Base-by-base conservation (phyloP, 2,888 invertebrate species). In the Heteromyza rotundicornis region DNA sequence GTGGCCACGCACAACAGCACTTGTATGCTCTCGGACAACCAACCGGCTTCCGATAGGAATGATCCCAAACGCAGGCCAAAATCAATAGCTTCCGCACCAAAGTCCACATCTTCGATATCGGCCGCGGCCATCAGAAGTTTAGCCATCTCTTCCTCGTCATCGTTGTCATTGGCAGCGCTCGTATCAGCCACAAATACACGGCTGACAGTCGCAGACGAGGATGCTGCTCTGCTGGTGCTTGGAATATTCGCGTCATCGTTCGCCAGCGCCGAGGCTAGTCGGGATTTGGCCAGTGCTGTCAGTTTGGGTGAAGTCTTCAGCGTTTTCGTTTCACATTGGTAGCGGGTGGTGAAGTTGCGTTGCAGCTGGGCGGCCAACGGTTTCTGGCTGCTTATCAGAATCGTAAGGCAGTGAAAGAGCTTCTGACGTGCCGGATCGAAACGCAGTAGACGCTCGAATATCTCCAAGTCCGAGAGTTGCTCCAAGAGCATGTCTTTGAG, bases 31-130 rank as follows among this genome's bases (percentile, higher is more conserved):
- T 92, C 91, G 66, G 86, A 85, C 80, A 91, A 91, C 92, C 94
- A 95, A 0, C 95, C 95, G 0, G 93, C 92, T 78, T 96, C 96
- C 78, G 90, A 91, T 2, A 96, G 87, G 84, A 96, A 96, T 64
- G 88, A 87, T 62, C 92, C 92, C 85, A 85, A 52, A 36, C 80
- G 76, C 57, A 83, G 61, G 10, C 83, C 84, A 64, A 80, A 75
- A 64, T 80, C 81, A 23, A 82, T 76, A 20, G 59, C 64, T n/a
- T 62, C 47, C 2, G 17, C 19, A 20, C 47, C 47, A 47, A 47
- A 47, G 8, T n/a, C 10, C n/a, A 3, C n/a, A 14, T 14, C 40
- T 3, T 40, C 40, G 10, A 40, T 12, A 20, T 17, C 17, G 20
- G 17, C 47, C 3, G 40, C 40, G 5, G 10, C 40, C 14, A 12